Evolutionary conservation across 2,888 invertebrate species (phyloP), one percentile per base, ranked within the genome.

Genomic region (Drosophila flavopinicola): DNA sequence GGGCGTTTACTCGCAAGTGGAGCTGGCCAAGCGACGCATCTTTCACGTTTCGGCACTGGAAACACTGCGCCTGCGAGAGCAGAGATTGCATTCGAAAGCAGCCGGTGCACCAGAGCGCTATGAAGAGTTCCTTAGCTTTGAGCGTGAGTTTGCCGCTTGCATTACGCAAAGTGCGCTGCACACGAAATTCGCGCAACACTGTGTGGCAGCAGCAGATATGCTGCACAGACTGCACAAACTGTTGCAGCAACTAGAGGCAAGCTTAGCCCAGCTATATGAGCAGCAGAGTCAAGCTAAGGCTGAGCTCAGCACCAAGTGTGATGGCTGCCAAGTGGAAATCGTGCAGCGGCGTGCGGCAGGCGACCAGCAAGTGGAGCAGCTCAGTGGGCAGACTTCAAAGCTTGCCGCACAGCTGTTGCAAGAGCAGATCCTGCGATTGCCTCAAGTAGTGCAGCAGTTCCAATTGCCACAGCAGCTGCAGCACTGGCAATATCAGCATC

Each of bases 1-100:
- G 68, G 96, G 98, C 90, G 98, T 99, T 39, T 97, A 96, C 88
- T 92, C 94, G 11, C 93, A 93, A 9, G 93, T 94, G 32, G 96
- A 96, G 88, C 95, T 96, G 91, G 98, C 98, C 0, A 94, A 95
- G 78, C 96, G 98, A 90, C 92, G 99, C 52, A 97, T 99, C 67
- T 99, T 99, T 92, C 99, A 99, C 91, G 96, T 99, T 64, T 99
- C 99, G 0, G 99, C 99, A 0, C 96, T 98, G 89, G 99, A 99
- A 92, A 97, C 96, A 6, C 92, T 99, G 53, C 87, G 88, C 71
- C 94, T 94, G 1, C 92, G 96, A 45, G 88, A 95, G 45, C 93
- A 94, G 66, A 93, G 11, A 7, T 1, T 7, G 1, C n/a, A 11
- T 1, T 92, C 92, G 69, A 2, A 6, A 10, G 13, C 39, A 1